Base-by-base conservation (phyloP, 2,113 vertebrate species). In the Gymnarchus niloticus region DNA sequence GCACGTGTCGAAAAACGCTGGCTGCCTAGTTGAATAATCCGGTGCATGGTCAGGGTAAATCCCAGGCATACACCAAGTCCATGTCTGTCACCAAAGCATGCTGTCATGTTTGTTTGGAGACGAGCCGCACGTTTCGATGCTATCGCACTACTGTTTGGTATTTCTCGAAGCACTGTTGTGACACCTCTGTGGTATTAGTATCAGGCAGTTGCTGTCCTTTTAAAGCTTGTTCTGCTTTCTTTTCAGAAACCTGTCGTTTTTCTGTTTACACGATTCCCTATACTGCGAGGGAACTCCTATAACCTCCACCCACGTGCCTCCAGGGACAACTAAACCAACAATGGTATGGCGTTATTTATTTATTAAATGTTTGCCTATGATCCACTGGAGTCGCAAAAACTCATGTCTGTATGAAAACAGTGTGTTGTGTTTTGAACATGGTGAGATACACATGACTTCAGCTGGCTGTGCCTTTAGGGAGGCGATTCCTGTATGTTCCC, bases 281-380 rank as follows among this genome's bases (percentile, higher is more conserved):
- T 92, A 94, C 88, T 95, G 92, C 65, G 87, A 94, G 84, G 85
- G 93, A 94, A 37, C 6, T 28, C 94, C 92, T 86, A 89, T 94
- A 0, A 89, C 93, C 46, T 90, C 92, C 83, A 91, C 92, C 0
- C 91, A 93, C 78, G 84, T 93, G 52, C 83, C 91, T 1, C 91
- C 90, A 89, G 44, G 85, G 77, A 59, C 78, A 56, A 6, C 10
- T 28, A 2, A 51, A 8, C n/a, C 41, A 81, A 46, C 28, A 12
- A 86, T 86, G 85, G 85, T 86, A 69, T 28, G 56, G 17, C 44
- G n/a, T 51, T 12, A 2, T 33, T 6, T 1, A 41, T 14, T 37
- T 76, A 10, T 25, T 37, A n/a, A 1, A 4, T 33, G 6, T 8
- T 44, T 59, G 28, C 37, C 46, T 6, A 41, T 83, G 28, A 33